Evolutionary conservation across 2,888 invertebrate genomes (phyloP).

Genomic region (Rotaria socialis): DNA sequence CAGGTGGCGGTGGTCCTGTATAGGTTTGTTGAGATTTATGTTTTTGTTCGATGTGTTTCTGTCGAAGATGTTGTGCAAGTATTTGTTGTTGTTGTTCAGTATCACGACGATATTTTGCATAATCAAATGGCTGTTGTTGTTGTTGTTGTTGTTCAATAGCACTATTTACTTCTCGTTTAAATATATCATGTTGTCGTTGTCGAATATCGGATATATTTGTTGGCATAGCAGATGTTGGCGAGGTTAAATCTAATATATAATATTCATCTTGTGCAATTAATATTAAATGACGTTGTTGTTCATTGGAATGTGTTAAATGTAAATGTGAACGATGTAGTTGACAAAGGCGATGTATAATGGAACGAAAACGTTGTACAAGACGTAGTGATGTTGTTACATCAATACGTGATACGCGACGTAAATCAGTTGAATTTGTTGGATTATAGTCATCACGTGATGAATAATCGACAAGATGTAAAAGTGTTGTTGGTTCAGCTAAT

Average conservation of each 20-base stretch:
- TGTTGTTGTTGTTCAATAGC: neutral
- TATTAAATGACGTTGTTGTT: constrained; percentile 28
- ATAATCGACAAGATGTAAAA: constrained; percentile 9
- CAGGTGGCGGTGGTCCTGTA: neutral
- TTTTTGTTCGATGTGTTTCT: neutral
- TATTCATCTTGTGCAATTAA: neutral
- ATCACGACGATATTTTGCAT: neutral
- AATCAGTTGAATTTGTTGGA: constrained; percentile 9
- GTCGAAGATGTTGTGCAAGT: neutral
- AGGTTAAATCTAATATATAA: neutral
- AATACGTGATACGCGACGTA: neutral
- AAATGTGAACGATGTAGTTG: neutral
- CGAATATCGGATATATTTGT: constrained; percentile 4
- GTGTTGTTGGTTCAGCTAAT: neutral
- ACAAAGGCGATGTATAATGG: neutral
- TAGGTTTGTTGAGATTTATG: neutral
- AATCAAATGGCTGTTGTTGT: constrained; percentile 9
- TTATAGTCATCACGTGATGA: neutral
- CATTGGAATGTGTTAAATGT: neutral
- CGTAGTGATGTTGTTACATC: constrained; percentile 21
- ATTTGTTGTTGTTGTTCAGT: neutral
- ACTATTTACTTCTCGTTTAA: constrained; percentile 2
- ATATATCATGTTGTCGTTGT: constrained; percentile 5
- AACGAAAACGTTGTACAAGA: constrained; percentile 13
- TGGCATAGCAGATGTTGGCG: neutral